phyloP scores from a whole-genome alignment of 2,797 vertebrate genomes.

The Sphenodon punctatus region DNA sequence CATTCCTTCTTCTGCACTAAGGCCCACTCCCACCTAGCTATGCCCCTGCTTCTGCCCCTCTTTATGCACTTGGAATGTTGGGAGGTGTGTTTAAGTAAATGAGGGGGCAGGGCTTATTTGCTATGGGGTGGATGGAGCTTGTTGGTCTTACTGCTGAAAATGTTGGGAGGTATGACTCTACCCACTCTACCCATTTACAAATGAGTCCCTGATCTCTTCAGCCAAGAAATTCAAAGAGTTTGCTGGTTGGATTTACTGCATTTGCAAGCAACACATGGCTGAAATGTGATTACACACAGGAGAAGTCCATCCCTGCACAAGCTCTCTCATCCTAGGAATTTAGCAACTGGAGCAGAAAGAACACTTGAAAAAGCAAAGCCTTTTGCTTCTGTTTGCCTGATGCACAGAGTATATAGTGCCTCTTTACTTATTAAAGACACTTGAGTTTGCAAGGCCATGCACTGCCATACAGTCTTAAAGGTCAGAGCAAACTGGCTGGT shows the following conservation, averaged over 20 bases:
- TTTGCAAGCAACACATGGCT: conserved; percentile 6
- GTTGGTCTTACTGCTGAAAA: too few species aligned
- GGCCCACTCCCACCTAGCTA: too few species aligned
- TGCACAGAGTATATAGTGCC: neutral
- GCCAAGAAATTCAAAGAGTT: neutral
- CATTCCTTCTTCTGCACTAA: too few species aligned
- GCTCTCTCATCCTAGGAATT: conserved; percentile 21
- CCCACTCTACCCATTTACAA: neutral
- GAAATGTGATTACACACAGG: neutral
- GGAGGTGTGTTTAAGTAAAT: too few species aligned
- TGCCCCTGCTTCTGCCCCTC: too few species aligned
- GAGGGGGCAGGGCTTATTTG: too few species aligned
- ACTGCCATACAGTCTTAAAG: conserved; percentile 3
- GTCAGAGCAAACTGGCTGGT: neutral
- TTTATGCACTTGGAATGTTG: too few species aligned
- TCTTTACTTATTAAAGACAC: conserved; percentile 28
- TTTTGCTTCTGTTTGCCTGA: conserved; percentile 6
- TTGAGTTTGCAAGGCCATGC: neutral
- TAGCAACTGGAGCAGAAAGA: conserved; percentile 29
- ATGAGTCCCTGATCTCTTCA: neutral
- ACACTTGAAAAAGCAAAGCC: conserved; percentile 7
- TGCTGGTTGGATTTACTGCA: neutral
- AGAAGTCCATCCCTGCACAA: neutral
- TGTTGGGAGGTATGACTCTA: too few species aligned
- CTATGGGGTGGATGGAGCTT: too few species aligned